Conservation (phyloP, 2,113 vertebrate genomes). For the Myotis yumanensis region DNA sequence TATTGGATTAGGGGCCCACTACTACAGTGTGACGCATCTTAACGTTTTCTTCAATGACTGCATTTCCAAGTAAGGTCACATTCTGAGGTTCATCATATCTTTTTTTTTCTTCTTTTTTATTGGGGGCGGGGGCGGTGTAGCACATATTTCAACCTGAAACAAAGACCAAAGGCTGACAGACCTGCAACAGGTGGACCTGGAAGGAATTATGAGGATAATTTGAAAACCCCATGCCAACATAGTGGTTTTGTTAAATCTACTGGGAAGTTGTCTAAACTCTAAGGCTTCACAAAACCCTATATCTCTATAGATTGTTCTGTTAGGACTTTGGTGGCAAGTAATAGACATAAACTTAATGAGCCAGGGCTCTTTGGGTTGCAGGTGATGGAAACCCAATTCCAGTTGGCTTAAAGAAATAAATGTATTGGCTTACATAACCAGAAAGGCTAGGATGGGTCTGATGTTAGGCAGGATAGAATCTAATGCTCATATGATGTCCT, state of each 20-base stretch:
- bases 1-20: background rate
- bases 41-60: background rate
- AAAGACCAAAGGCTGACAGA: background rate
- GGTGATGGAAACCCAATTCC: background rate
- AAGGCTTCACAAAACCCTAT: background rate
- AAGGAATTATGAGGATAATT: background rate
- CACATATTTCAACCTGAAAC: background rate
- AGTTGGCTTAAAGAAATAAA: slow-evolving; percentile 2
- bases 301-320: background rate
- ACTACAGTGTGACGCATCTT: background rate
- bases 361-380: background rate
- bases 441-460: background rate
- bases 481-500: background rate
- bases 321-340: background rate
- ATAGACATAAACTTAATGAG: background rate
- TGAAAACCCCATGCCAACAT: background rate
- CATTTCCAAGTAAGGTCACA: background rate
- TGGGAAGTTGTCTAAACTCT: background rate
- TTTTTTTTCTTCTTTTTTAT: background rate
- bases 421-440: background rate
- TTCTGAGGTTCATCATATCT: background rate
- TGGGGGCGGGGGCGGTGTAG: too few species aligned
- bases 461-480: background rate
- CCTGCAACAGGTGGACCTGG: background rate
- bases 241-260: background rate